Conservation (phyloP, 2,797 vertebrate genomes). For the Arrhamphus sclerolepis region DNA sequence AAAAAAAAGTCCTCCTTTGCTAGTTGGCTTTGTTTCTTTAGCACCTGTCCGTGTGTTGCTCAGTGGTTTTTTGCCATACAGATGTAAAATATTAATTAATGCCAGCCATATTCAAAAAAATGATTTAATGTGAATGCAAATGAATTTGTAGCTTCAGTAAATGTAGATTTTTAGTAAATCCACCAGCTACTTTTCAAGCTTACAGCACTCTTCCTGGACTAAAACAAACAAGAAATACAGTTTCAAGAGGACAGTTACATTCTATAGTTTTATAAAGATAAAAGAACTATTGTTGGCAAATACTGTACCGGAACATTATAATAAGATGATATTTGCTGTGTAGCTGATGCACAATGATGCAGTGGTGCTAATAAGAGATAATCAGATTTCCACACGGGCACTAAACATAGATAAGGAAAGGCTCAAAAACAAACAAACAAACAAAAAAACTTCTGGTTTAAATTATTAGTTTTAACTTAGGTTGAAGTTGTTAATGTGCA, state of each 20-base stretch:
- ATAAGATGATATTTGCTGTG: background rate
- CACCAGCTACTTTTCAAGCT: background rate
- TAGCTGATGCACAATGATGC: no score
- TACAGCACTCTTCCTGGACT: background rate
- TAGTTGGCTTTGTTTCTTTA: background rate
- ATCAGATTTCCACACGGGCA: background rate
- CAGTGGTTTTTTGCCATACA: background rate
- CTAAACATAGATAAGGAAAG: background rate
- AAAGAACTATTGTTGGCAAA: constrained; percentile 2
- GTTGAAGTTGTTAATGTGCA: no score
- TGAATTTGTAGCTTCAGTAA: no score
- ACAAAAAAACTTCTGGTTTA: no score
- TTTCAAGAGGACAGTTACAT: background rate
- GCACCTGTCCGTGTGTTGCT: background rate
- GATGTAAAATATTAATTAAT: background rate
- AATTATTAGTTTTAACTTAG: no score
- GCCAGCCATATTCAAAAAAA: background rate
- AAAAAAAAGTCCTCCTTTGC: background rate
- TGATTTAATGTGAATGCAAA: no score
- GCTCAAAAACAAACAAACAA: no score
- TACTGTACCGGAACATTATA: background rate
- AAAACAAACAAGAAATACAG: background rate
- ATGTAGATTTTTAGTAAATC: background rate
- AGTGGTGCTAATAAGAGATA: background rate
- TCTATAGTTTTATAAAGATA: background rate